phyloP scores from a whole-genome alignment of 2,888 invertebrate genomes.

The Busseola fusca region DNA sequence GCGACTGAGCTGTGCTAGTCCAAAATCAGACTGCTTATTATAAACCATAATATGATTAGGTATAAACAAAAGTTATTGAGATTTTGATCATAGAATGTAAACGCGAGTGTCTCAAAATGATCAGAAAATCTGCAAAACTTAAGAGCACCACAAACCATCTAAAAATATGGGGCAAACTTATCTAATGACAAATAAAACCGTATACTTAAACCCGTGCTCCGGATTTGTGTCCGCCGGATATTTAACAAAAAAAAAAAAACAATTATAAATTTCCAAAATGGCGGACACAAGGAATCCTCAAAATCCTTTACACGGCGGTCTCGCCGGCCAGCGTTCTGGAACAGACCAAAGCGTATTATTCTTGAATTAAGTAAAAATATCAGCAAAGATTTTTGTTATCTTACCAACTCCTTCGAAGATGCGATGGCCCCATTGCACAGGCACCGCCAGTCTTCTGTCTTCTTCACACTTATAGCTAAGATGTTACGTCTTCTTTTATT shows the following conservation, averaged over 20 bases:
- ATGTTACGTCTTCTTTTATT: slow-evolving; percentile 43
- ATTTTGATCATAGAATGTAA: neutral
- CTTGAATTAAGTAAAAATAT: slow-evolving; percentile 65
- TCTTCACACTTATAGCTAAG: slow-evolving; percentile 65
- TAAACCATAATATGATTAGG: neutral
- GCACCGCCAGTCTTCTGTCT: slow-evolving; percentile 41
- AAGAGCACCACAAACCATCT: slow-evolving; percentile 61
- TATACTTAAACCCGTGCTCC: slow-evolving; percentile 79
- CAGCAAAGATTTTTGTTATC: slow-evolving; percentile 59
- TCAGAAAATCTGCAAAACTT: slow-evolving; percentile 39
- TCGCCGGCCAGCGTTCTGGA: slow-evolving; percentile 71
- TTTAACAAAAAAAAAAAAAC: slow-evolving; percentile 32
- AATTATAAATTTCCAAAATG: slow-evolving; percentile 43
- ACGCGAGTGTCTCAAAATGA: neutral
- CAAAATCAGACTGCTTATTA: neutral
- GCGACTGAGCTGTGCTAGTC: neutral
- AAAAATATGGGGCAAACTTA: slow-evolving; percentile 70
- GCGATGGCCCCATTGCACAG: slow-evolving; percentile 53
- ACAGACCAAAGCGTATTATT: slow-evolving; percentile 84
- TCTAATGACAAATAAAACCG: slow-evolving; percentile 64
- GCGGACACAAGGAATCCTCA: slow-evolving; percentile 55
- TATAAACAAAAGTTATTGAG: neutral
- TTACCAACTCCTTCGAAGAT: slow-evolving; percentile 67
- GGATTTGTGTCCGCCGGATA: slow-evolving; percentile 63
- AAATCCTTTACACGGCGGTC: slow-evolving; percentile 58